Evolutionary conservation across 2,888 invertebrate genomes (phyloP).

Genomic region (Trisateles emortualis): DNA sequence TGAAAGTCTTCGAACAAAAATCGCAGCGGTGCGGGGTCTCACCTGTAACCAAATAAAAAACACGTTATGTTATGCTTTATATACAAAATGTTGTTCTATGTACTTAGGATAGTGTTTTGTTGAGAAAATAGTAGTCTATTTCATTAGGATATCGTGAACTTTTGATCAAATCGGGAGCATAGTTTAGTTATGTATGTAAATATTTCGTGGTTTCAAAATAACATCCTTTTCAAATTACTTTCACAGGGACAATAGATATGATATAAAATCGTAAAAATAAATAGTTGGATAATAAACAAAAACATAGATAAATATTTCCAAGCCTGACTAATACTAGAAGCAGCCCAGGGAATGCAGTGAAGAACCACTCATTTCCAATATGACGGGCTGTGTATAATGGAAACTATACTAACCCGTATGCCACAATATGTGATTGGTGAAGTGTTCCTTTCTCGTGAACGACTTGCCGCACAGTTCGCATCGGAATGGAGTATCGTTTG

Average conservation of each 20-base stretch:
- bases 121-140: too few relatives aligned
- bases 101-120: too few relatives aligned
- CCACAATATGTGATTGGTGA: constrained; percentile 96
- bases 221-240: too few relatives aligned
- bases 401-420: constrained; percentile 89
- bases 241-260: too few relatives aligned
- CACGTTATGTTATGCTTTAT: neutral
- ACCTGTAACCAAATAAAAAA: constrained; percentile 68
- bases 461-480: constrained; percentile 96
- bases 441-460: constrained; percentile 95
- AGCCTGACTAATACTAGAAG: constrained; percentile 65
- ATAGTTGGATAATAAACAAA: neutral
- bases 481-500: constrained; percentile 95
- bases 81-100: neutral
- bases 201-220: too few relatives aligned
- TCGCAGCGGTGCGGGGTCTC: constrained; percentile 93
- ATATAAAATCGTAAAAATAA: too few relatives aligned
- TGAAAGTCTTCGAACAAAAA: constrained; percentile 93
- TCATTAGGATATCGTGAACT: too few relatives aligned
- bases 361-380: neutral
- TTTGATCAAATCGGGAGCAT: too few relatives aligned
- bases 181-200: too few relatives aligned
- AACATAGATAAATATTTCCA: constrained; percentile 50
- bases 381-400: constrained; percentile 26
- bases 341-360: constrained; percentile 15